These are phyloP conservation scores for Macrochelys suwanniensis DNA, from an alignment of 2,797 vertebrate species.

Conservation along the genomic window DNA sequence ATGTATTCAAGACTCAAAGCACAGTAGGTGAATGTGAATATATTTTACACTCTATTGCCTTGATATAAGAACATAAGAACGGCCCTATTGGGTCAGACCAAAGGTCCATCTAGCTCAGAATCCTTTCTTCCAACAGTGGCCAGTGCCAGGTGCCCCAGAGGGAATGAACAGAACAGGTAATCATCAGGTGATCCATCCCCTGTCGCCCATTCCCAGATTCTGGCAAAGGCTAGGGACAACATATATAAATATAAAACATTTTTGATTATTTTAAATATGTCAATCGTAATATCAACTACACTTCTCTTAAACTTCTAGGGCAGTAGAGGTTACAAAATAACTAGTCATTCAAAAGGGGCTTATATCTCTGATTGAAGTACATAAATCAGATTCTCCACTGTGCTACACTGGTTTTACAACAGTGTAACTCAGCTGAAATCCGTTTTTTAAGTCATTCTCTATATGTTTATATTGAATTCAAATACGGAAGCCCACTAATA, in stretches of 20 bases:
- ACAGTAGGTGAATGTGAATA: neutral
- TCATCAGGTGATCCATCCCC: too few species aligned
- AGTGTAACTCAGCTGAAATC: neutral
- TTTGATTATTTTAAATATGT: neutral
- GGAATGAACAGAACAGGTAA: too few species aligned
- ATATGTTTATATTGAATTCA: neutral
- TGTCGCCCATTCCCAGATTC: too few species aligned
- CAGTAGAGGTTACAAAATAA: conserved; percentile 1
- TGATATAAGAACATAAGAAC: neutral
- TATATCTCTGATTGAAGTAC: neutral
- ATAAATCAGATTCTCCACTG: neutral
- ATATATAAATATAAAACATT: neutral
- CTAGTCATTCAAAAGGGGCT: neutral
- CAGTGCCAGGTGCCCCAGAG: too few species aligned
- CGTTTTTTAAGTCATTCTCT: neutral
- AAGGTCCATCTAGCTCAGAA: too few species aligned
- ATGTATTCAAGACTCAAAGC: conserved; percentile 31
- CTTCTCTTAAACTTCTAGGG: conserved; percentile 24
- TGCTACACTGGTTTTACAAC: neutral
- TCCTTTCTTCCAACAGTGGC: too few species aligned
- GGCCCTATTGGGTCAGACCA: too few species aligned
- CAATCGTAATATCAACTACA: neutral
- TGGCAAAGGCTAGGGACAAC: too few species aligned
- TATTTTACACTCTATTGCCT: neutral
- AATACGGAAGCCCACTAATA: neutral